A percentile compares a stretch with the other conserved stretches of the same genome.
These are phyloP conservation scores for Chrysolina americana DNA, from an alignment of 2,888 invertebrate genomes.

Conservation along the genomic window DNA sequence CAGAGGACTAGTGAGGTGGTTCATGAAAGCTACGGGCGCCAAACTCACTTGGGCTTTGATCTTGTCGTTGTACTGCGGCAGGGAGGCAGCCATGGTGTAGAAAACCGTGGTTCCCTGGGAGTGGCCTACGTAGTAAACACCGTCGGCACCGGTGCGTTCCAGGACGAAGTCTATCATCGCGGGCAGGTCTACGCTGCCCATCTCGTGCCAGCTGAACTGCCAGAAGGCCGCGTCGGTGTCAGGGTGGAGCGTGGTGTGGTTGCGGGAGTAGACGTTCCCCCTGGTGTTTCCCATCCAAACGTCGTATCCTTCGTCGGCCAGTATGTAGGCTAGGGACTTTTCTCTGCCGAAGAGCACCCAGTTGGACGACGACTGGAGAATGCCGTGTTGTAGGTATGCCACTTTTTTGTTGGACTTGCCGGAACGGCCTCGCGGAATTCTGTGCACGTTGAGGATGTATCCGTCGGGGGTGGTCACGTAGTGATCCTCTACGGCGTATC, in stretches of 20 bases:
- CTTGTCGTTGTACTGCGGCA: conserved; percentile 78
- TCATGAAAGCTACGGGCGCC: conserved; percentile 80
- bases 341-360: conserved; percentile 73
- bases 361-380: conserved; percentile 71
- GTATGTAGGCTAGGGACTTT: conserved; percentile 62
- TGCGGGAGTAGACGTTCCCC: conserved; percentile 54
- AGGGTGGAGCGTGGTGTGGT: conserved; percentile 52
- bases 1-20: conserved; percentile 69
- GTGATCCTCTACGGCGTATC: conserved; percentile 68
- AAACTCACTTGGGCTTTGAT: conserved; percentile 78
- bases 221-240: conserved; percentile 59
- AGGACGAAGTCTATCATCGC: conserved; percentile 83
- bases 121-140: conserved; percentile 75
- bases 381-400: conserved; percentile 72
- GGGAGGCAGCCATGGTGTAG: conserved; percentile 77
- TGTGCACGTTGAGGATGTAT: conserved; percentile 72
- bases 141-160: conserved; percentile 71
- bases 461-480: conserved; percentile 71
- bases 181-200: conserved; percentile 84
- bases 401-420: conserved; percentile 55
- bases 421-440: conserved; percentile 70
- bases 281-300: conserved; percentile 60
- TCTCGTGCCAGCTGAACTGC: conserved; percentile 83
- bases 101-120: conserved; percentile 75
- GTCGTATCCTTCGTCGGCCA: conserved; percentile 62